Evolutionary conservation across 2,797 vertebrate species (phyloP).

Genomic region (Cossypha niveicapilla): DNA sequence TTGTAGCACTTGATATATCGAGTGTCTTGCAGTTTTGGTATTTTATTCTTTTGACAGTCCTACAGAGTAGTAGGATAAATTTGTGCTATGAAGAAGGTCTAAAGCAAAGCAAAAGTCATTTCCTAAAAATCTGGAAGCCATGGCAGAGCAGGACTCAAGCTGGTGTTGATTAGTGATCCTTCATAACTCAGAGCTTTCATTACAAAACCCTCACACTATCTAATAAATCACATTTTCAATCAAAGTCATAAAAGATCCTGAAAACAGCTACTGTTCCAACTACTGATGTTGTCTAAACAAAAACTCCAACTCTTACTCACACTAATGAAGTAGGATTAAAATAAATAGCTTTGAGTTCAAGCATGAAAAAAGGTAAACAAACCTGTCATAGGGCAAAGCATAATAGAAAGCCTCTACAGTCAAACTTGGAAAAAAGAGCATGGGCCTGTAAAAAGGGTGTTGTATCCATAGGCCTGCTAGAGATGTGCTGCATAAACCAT

Average conservation of each 20-base stretch:
- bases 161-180: not conserved
- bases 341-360: not conserved
- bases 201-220: not conserved
- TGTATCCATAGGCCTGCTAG: not conserved
- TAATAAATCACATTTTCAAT: not conserved
- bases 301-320: not conserved
- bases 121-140: not conserved
- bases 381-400: not conserved
- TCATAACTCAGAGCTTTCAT: not conserved
- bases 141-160: not conserved
- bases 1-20: not conserved
- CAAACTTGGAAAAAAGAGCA: not conserved
- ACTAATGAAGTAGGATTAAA: not conserved
- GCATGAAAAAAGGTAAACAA: not conserved
- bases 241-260: not conserved
- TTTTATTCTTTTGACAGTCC: not conserved
- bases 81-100: not conserved
- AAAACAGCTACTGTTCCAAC: not conserved
- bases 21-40: not conserved
- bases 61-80: not conserved
- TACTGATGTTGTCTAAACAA: not conserved
- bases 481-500: not conserved
- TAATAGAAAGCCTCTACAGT: not conserved
- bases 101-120: not conserved
- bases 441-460: not conserved